A percentile compares a stretch with the other conserved stretches of the same genome.
Conservation (phyloP, 2,888 invertebrate species). For the Pseudanteris insignis region DNA sequence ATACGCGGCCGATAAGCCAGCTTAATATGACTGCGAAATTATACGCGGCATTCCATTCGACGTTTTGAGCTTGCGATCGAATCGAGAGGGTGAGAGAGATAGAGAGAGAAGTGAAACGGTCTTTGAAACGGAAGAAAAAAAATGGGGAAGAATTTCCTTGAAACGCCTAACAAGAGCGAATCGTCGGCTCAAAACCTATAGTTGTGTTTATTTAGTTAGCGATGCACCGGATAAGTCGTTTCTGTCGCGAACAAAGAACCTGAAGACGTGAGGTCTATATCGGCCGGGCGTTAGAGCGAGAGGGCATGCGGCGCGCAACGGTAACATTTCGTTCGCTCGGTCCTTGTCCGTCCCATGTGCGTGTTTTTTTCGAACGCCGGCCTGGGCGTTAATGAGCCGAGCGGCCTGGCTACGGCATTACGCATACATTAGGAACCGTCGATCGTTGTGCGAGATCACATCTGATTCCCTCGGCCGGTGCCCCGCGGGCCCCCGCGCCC, state of each 20-base stretch:
- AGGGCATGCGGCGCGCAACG: conserved; percentile 4
- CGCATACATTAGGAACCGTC: conserved; percentile 63
- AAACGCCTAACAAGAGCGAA: background rate
- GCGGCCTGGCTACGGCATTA: conserved; percentile 58
- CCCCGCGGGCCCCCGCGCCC: too few species aligned
- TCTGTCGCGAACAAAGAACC: conserved; percentile 46
- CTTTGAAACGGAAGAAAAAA: too few species aligned
- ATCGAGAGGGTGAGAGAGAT: background rate
- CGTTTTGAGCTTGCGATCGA: too few species aligned
- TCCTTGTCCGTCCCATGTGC: conserved; percentile 22
- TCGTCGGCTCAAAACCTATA: too few species aligned
- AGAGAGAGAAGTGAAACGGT: too few species aligned
- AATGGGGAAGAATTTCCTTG: too few species aligned
- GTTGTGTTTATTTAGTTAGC: background rate
- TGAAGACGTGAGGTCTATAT: conserved; percentile 61
- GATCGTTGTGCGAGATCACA: conserved; percentile 60
- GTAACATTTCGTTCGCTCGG: conserved; percentile 13
- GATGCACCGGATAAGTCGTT: conserved; percentile 3
- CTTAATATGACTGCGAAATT: too few species aligned
- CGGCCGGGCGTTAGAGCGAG: conserved; percentile 23
- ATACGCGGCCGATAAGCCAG: too few species aligned
- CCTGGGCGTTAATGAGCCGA: conserved; percentile 64
- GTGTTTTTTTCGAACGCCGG: conserved; percentile 41
- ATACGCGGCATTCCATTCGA: too few species aligned
- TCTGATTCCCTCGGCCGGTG: conserved; percentile 50